Evolutionary conservation across 2,113 vertebrate species (phyloP).

Genomic region (Urocolius indicus): DNA sequence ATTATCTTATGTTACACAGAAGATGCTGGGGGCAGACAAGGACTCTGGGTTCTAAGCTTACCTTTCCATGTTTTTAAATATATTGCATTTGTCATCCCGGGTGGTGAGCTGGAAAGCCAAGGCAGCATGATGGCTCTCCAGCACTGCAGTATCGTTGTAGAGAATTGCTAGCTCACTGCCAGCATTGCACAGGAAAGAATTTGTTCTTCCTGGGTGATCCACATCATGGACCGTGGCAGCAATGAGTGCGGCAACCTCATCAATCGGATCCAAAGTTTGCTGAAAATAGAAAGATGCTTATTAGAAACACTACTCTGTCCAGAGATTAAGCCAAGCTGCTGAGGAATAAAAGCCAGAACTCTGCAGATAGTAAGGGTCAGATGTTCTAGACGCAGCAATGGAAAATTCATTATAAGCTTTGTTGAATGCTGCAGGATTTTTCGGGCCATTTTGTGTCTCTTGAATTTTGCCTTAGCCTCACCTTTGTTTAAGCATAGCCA

Average conservation of each 20-base stretch:
- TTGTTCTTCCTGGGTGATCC: constrained; percentile 96
- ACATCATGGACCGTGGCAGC: constrained; percentile 94
- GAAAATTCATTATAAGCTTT: constrained; percentile 48
- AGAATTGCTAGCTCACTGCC: constrained; percentile 92
- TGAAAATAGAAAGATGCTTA: constrained; percentile 68
- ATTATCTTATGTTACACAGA: background rate
- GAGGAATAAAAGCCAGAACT: constrained; percentile 29
- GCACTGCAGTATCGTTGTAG: constrained; percentile 93
- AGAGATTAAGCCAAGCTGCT: constrained; percentile 21
- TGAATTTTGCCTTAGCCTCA: background rate
- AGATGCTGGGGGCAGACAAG: background rate
- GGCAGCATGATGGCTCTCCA: constrained; percentile 96
- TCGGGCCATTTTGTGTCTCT: background rate
- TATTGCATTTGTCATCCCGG: constrained; percentile 92
- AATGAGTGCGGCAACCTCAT: constrained; percentile 92
- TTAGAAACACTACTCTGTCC: constrained; percentile 30
- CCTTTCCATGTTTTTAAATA: constrained; percentile 97
- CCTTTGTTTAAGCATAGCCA: constrained; percentile 18
- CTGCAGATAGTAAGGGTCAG: constrained; percentile 26
- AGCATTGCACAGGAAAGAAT: constrained; percentile 96
- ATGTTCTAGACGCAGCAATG: constrained; percentile 8
- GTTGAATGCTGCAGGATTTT: background rate
- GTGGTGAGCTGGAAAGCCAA: constrained; percentile 96
- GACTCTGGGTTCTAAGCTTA: constrained; percentile 34
- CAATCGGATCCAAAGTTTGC: constrained; percentile 93